These are phyloP conservation scores for Hemaris fuciformis DNA, from an alignment of 2,888 invertebrate species.

Conservation along the genomic window DNA sequence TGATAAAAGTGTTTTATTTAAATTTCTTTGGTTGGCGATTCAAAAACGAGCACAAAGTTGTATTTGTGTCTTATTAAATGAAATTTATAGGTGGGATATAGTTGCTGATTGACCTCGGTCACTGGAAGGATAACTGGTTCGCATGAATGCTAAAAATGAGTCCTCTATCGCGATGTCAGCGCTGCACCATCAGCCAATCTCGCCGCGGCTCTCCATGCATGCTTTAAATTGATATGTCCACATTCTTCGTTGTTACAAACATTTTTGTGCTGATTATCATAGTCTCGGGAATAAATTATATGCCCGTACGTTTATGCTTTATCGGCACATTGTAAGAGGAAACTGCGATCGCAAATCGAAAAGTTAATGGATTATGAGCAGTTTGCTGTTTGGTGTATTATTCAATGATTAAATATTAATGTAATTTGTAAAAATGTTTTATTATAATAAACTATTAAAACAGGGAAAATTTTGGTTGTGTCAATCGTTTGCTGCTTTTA, in stretches of 20 bases:
- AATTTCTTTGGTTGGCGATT: slow-evolving; percentile 74
- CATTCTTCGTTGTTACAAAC: neutral
- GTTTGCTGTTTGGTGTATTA: no score
- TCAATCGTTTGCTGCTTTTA: no score
- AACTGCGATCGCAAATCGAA: no score
- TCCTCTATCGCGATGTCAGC: slow-evolving; percentile 18
- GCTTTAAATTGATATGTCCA: slow-evolving; percentile 4
- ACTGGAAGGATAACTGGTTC: slow-evolving; percentile 68
- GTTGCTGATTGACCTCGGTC: slow-evolving; percentile 79
- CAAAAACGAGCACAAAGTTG: slow-evolving; percentile 73
- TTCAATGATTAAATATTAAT: no score
- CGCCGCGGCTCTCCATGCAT: neutral
- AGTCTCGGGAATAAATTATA: neutral
- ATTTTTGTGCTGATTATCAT: neutral
- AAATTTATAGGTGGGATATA: slow-evolving; percentile 79
- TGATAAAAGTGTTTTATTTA: slow-evolving; percentile 81
- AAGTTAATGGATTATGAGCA: no score
- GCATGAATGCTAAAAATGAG: slow-evolving; percentile 63
- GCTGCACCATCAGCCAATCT: neutral
- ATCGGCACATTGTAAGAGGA: no score
- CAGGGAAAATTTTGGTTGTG: no score
- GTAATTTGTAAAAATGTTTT: no score
- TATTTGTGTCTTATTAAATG: slow-evolving; percentile 82
- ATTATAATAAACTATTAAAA: no score
- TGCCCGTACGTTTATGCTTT: no score